These are phyloP conservation scores for Actinia equina DNA, from an alignment of 64 coral and sea anemone species.

Conservation along the genomic window DNA sequence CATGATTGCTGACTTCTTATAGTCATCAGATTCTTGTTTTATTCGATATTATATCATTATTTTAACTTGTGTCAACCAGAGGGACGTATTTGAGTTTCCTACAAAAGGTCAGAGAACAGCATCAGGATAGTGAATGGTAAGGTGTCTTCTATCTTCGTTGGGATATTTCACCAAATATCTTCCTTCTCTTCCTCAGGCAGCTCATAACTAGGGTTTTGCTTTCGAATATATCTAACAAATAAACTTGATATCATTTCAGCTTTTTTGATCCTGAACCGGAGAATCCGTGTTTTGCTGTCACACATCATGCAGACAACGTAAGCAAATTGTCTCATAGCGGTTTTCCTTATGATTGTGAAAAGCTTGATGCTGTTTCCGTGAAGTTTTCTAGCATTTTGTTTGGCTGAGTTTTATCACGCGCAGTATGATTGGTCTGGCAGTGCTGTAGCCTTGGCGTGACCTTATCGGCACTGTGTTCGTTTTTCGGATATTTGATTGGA, in stretches of 20 bases:
- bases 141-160: not conserved
- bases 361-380: too few species aligned
- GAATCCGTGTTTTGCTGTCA: conserved; percentile 57
- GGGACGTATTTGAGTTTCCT: conserved; percentile 65
- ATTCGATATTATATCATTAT: not conserved
- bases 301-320: conserved; percentile 65
- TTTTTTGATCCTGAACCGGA: conserved; percentile 71
- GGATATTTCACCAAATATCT: not conserved
- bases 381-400: too few species aligned
- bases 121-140: conserved; percentile 79
- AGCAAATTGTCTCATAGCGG: not conserved
- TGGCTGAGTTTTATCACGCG: too few species aligned
- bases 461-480: not conserved
- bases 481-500: not conserved
- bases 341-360: not conserved
- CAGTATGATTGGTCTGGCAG: too few species aligned
- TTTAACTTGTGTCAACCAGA: conserved; percentile 5
- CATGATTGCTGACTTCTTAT: too few species aligned
- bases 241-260: conserved; percentile 22
- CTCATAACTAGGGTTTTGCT: not conserved
- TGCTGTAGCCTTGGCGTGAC: too few species aligned
- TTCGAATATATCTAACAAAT: not conserved
- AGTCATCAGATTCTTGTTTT: not conserved
- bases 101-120: conserved; percentile 53
- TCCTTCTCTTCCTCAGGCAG: not conserved